Percentiles rank a stretch among this genome's conserved stretches.
Evolutionary conservation across 1,140 invertebrate genomes (phyloP).

Genomic region (Drosophila yakuba): DNA sequence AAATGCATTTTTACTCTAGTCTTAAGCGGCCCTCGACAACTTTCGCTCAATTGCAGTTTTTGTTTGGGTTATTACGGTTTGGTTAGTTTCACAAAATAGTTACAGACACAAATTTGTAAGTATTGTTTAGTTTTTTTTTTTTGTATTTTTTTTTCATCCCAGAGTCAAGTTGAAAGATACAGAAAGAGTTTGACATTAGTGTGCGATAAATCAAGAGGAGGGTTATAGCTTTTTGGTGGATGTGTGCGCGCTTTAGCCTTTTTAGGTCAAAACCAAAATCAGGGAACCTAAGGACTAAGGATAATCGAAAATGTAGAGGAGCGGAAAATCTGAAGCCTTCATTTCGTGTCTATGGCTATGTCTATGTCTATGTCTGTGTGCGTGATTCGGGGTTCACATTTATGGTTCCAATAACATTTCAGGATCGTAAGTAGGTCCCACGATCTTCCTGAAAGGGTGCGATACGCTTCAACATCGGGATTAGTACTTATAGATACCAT

Average conservation of each 20-base stretch:
- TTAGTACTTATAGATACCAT: slow-evolving; percentile 41
- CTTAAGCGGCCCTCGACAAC: slow-evolving; percentile 76
- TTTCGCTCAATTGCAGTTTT: slow-evolving; percentile 76
- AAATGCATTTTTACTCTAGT: slow-evolving; percentile 76
- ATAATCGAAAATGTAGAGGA: background rate
- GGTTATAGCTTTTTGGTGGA: slow-evolving; percentile 21
- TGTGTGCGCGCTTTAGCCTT: slow-evolving; percentile 26
- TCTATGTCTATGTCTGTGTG: slow-evolving; percentile 3
- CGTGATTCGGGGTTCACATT: slow-evolving; percentile 15
- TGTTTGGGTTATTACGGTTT: slow-evolving; percentile 37
- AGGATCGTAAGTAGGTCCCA: slow-evolving; percentile 32
- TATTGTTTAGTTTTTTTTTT: slow-evolving; percentile 36
- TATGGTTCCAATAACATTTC: slow-evolving; percentile 12
- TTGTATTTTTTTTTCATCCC: slow-evolving; percentile 39
- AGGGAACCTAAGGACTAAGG: background rate
- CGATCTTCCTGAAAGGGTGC: slow-evolving; percentile 7
- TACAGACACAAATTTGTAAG: slow-evolving; percentile 55
- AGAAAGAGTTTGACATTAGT: slow-evolving; percentile 83
- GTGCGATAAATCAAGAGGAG: slow-evolving; percentile 55
- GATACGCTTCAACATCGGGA: slow-evolving; percentile 18
- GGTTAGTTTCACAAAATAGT: slow-evolving; percentile 52
- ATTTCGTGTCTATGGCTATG: slow-evolving; percentile 4
- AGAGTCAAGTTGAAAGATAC: slow-evolving; percentile 79
- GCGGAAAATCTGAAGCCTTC: slow-evolving; percentile 33
- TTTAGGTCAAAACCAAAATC: slow-evolving; percentile 23